Evolutionary conservation across 2,113 vertebrate species (phyloP).

Genomic region (Sminthopsis crassicaudata): DNA sequence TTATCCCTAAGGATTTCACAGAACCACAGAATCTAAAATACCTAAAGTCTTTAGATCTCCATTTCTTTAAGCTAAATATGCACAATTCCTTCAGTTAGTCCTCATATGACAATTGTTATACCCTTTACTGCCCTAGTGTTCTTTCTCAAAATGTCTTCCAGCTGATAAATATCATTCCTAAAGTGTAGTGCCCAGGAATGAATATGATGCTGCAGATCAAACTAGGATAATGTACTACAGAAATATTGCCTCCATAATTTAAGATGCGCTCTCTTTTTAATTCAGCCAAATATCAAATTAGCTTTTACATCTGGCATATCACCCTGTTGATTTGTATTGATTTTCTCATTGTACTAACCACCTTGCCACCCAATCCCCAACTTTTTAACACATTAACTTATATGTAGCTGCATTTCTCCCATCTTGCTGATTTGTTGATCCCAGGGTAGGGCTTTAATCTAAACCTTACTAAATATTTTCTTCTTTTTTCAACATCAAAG

Average conservation of each 20-base stretch:
- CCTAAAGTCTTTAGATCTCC: neutral
- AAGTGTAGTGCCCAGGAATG: neutral
- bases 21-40: neutral
- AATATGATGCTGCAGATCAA: neutral
- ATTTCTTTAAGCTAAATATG: neutral
- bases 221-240: neutral
- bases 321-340: neutral
- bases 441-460: conserved; percentile 24
- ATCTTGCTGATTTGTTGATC: conserved; percentile 2
- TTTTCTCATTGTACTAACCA: neutral
- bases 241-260: neutral
- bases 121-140: neutral
- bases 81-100: neutral
- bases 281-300: neutral
- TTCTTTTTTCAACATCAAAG: conserved; percentile 31
- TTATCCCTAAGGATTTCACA: neutral
- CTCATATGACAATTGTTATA: neutral
- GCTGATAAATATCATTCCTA: neutral
- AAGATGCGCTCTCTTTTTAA: neutral
- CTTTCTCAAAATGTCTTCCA: neutral
- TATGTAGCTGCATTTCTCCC: conserved; percentile 6
- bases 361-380: neutral
- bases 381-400: neutral
- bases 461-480: conserved; percentile 43
- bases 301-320: neutral